Conservation (phyloP, 1,140 invertebrate genomes). For the Cardiocondyla obscurior region DNA sequence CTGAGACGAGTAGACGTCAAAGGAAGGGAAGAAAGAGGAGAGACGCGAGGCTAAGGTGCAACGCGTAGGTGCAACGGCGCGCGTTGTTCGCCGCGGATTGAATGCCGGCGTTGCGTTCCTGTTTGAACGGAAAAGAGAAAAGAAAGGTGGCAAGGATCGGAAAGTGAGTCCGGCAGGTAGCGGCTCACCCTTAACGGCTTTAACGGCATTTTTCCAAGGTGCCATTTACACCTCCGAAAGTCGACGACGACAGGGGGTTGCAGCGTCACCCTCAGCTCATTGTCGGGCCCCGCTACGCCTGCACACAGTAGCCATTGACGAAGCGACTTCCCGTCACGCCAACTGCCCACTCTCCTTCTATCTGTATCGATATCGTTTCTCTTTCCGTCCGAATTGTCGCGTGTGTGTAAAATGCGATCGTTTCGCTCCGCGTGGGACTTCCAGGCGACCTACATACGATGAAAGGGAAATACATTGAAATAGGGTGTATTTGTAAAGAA, state of each 20-base stretch:
- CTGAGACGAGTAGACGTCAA: background rate
- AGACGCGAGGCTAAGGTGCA: conserved; percentile 29
- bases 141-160: conserved; percentile 4
- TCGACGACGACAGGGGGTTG: conserved; percentile 59
- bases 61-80: conserved; percentile 9
- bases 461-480: background rate
- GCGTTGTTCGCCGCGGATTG: conserved; percentile 39
- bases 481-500: background rate
- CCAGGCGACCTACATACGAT: conserved; percentile 9
- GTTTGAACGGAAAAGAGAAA: conserved; percentile 12
- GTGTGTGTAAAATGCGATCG: conserved; percentile 8
- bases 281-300: conserved; percentile 49
- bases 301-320: conserved; percentile 67
- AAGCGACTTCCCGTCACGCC: conserved; percentile 75
- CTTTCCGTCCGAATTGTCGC: conserved; percentile 9
- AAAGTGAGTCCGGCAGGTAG: conserved; percentile 67
- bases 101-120: conserved; percentile 62
- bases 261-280: conserved; percentile 26
- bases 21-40: background rate
- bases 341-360: conserved; percentile 49
- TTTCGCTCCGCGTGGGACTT: conserved; percentile 29
- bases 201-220: conserved; percentile 61
- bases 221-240: conserved; percentile 72
- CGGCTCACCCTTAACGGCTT: conserved; percentile 44
- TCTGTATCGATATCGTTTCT: conserved; percentile 31